Conservation (phyloP, 35 echinoderm and acorn worm species). For the Chiridota heheva region DNA sequence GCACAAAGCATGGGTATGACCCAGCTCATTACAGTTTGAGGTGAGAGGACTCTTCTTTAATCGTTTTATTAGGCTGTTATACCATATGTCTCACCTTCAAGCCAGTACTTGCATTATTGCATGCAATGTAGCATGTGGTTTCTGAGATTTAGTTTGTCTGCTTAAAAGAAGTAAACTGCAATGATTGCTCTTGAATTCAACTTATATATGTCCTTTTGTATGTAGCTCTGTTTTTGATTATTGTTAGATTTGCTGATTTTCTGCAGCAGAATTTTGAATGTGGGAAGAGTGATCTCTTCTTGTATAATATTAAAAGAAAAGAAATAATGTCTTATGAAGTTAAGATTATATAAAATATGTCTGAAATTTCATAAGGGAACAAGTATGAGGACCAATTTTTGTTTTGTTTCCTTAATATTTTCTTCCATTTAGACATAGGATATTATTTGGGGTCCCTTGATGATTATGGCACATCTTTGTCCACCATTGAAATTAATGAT, state of each 20-base stretch:
- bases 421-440: not conserved
- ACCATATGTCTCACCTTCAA: not conserved
- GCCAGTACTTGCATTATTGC: not conserved
- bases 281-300: not conserved
- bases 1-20: slow-evolving; percentile 56
- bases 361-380: not conserved
- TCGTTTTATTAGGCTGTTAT: not conserved
- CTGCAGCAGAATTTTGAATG: not conserved
- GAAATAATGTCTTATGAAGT: not conserved
- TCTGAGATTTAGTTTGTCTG: not conserved
- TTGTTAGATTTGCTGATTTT: not conserved
- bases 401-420: not conserved
- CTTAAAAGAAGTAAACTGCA: not conserved
- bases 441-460: not conserved
- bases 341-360: not conserved
- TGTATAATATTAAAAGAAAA: not conserved
- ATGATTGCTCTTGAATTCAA: not conserved
- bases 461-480: not conserved
- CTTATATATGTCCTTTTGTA: not conserved
- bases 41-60: slow-evolving; percentile 8
- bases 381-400: not conserved
- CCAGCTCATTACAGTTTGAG: slow-evolving; percentile 60
- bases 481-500: not conserved
- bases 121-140: not conserved
- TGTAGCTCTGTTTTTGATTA: not conserved